Evolutionary conservation across 2,888 invertebrate species (phyloP).

Genomic region (Ichneumoninae sp.): DNA sequence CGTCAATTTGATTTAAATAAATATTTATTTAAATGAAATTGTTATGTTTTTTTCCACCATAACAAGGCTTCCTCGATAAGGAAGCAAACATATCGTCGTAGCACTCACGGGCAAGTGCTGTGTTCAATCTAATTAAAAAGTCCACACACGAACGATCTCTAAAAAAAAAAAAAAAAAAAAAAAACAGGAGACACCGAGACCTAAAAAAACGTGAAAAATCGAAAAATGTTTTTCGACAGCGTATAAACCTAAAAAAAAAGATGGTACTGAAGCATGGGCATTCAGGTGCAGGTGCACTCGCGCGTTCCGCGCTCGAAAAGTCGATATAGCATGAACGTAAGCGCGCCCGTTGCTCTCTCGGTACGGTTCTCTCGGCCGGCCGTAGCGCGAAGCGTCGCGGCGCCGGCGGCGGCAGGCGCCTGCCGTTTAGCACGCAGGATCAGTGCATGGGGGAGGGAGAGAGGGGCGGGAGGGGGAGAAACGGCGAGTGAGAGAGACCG

Average conservation of each 20-base stretch:
- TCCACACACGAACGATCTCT: too few relatives aligned
- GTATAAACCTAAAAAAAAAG: not conserved
- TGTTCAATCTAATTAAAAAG: too few relatives aligned
- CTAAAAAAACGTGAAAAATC: too few relatives aligned
- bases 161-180: too few relatives aligned
- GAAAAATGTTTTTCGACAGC: too few relatives aligned
- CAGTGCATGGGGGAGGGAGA: constrained; percentile 71
- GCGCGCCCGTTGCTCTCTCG: constrained; percentile 26
- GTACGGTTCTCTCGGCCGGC: constrained; percentile 41
- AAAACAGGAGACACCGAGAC: too few relatives aligned
- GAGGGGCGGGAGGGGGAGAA: constrained; percentile 65
- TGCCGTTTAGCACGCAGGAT: constrained; percentile 81
- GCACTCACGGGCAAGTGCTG: too few relatives aligned
- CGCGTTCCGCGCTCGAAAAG: constrained; percentile 51
- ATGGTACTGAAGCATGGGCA: not conserved
- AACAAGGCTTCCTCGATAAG: too few relatives aligned
- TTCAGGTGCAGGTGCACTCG: constrained; percentile 21
- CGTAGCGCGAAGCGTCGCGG: constrained; percentile 44
- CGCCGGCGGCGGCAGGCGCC: constrained; percentile 74
- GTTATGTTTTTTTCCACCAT: too few relatives aligned
- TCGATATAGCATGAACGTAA: constrained; percentile 65
- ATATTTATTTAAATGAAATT: too few relatives aligned
- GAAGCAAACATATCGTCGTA: too few relatives aligned
- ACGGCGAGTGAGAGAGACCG: constrained; percentile 47
- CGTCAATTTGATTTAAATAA: too few relatives aligned